A percentile compares a stretch with the other conserved stretches of the same genome.
Evolutionary conservation across 2,113 vertebrate species (phyloP).

Genomic region (Salminus brasiliensis): DNA sequence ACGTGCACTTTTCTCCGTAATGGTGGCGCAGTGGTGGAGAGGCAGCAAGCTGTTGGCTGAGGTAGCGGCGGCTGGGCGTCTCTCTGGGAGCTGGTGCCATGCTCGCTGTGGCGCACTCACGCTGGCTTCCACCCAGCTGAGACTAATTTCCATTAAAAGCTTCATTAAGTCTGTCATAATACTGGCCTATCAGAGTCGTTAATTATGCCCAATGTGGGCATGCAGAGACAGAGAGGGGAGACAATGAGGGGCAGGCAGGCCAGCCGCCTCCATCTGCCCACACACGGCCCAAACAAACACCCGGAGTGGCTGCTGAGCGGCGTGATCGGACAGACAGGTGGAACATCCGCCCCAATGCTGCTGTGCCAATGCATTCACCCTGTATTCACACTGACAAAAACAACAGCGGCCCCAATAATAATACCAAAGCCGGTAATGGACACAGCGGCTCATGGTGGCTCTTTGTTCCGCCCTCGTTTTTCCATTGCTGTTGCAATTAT

Average conservation of each 20-base stretch:
- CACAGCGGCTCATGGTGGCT: background rate
- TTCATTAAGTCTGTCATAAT: constrained; percentile 76
- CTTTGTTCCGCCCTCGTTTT: background rate
- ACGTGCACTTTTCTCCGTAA: background rate
- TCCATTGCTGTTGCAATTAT: background rate
- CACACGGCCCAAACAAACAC: background rate
- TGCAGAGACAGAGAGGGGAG: constrained; percentile 7
- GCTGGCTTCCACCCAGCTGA: constrained; percentile 62
- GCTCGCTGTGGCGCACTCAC: constrained; percentile 55
- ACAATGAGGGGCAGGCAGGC: constrained; percentile 20
- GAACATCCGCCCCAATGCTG: background rate
- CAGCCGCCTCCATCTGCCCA: constrained; percentile 25
- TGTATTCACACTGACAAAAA: background rate
- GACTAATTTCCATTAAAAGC: constrained; percentile 77
- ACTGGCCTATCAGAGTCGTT: constrained; percentile 64
- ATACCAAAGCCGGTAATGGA: background rate
- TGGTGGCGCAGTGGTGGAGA: background rate
- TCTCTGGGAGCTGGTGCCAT: background rate
- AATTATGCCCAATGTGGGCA: constrained; percentile 61
- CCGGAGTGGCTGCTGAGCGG: background rate
- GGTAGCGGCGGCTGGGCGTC: constrained; percentile 19
- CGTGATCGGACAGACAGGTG: background rate
- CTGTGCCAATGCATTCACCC: background rate
- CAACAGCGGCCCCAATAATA: constrained; percentile 14
- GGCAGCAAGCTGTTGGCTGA: background rate